These are phyloP conservation scores for Notolabrus celidotus DNA, from an alignment of 2,797 vertebrate species.

Conservation along the genomic window DNA sequence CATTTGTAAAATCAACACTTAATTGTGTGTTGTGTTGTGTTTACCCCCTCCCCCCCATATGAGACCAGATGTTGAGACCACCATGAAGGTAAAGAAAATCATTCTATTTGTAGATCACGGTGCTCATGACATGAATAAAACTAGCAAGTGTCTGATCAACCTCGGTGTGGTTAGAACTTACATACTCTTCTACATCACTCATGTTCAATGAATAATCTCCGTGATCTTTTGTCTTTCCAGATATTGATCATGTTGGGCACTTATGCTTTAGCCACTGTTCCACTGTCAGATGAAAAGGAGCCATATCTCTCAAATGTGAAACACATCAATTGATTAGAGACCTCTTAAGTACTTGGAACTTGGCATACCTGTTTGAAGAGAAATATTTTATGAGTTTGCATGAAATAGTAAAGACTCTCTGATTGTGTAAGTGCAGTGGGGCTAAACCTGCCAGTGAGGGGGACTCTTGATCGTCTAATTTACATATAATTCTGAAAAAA, in stretches of 20 bases:
- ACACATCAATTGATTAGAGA: constrained; percentile 36
- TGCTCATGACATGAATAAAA: no score
- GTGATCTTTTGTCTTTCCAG: constrained; percentile 20
- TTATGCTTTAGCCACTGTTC: constrained; percentile 19
- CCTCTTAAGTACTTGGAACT: constrained; percentile 33
- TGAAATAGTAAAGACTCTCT: not conserved
- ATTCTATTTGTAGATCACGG: no score
- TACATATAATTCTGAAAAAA: constrained; percentile 15
- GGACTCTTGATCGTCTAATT: constrained; percentile 2
- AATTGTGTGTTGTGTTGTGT: no score
- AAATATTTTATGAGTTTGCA: constrained; percentile 10
- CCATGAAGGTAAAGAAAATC: no score
- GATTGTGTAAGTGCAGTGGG: not conserved
- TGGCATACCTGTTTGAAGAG: constrained; percentile 13
- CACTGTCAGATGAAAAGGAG: constrained; percentile 36
- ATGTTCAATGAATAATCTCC: not conserved
- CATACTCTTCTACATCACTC: constrained; percentile 2
- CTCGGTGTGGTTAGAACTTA: not conserved
- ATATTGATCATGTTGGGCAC: constrained; percentile 41
- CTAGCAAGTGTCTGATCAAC: not conserved
- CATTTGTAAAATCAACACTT: no score
- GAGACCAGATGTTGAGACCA: no score
- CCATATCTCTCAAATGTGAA: constrained; percentile 17
- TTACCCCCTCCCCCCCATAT: no score
- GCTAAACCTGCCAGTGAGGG: not conserved